Evolutionary conservation across 2,797 vertebrate species (phyloP), one percentile per base, ranked within the genome.

Genomic region (Liasis olivaceus): DNA sequence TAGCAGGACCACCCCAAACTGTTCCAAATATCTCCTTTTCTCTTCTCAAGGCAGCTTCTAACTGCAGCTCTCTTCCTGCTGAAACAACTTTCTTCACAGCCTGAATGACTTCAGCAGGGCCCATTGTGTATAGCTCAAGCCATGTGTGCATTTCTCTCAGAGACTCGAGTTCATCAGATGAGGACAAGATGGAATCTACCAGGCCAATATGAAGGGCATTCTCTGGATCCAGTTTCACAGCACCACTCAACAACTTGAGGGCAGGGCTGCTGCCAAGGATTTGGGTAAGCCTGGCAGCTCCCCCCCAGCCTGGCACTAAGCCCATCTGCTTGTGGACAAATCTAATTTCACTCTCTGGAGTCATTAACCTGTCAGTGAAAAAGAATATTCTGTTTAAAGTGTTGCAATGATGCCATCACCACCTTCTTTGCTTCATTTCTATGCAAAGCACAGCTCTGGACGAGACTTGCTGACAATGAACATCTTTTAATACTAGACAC

Each of bases 301-400:
- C 99, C 0, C 99, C 99, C 99, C 99, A 99, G 94, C 98, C 99
- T 2, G 99, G 99, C 88, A 99, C 98, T 96, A 99, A 97, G 8
- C 99, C 99, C 99, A 99, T 99, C 85, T 98, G 98, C 97, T 99
- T 99, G 92, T 99, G 99, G 94, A 99, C 98, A 95, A 99, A 99
- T 93, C 99, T 98, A 96, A 99, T 99, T 92, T 98, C 97, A 42
- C 99, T 99, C 77, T 97, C 98, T 11, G 97, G 92, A 0, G 98
- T 97, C 99, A 99, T 99, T 96, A 99, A 96, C 95, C 99, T 99
- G 96, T 1, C 92, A 92, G 85, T 56, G 22, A 95, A 95, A 91
- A 95, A 92, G 28, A 92, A 92, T 51, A 94, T 2, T 1, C 36
- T 69, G 66, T 92, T 87, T 88, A 5, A 90, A 77, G 56, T 47